Percentiles rank a stretch among this genome's conserved stretches.
These are phyloP conservation scores for Thelaira solivaga DNA, from an alignment of 2,888 invertebrate genomes.

Conservation along the genomic window DNA sequence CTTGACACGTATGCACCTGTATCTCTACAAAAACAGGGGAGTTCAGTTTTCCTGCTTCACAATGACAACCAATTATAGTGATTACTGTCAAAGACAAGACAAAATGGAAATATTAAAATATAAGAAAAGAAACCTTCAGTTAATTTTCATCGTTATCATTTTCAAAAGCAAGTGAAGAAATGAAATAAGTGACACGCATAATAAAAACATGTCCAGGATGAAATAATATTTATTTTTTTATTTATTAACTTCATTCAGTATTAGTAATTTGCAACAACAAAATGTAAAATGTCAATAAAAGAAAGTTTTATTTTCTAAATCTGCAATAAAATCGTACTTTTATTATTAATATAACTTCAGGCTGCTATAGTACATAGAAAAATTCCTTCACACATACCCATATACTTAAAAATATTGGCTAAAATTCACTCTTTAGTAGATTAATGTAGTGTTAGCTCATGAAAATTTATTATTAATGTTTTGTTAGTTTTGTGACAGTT, in stretches of 20 bases:
- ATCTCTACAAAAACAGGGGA: conserved; percentile 19
- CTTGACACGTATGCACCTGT: conserved; percentile 48
- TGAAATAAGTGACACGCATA: conserved; percentile 36
- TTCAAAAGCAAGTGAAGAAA: background rate
- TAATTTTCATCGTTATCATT: background rate
- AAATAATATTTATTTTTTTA: conserved; percentile 1
- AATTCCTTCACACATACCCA: no score
- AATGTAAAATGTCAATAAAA: conserved; percentile 14
- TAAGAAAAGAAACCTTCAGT: conserved; percentile 5
- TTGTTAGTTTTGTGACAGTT: background rate
- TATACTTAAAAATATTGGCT: no score
- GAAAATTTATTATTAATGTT: no score
- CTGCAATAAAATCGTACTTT: conserved; percentile 20
- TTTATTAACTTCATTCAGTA: conserved; percentile 3
- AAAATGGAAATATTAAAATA: background rate
- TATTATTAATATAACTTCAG: conserved; percentile 16
- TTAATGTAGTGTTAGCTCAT: no score
- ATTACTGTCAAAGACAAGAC: conserved; percentile 67
- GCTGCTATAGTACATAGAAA: no score
- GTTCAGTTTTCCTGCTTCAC: conserved; percentile 15
- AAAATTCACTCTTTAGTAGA: no score
- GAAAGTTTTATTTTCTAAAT: conserved; percentile 45
- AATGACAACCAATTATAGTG: conserved; percentile 70
- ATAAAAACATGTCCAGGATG: background rate
- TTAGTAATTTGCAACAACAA: background rate